phyloP scores from a whole-genome alignment of 2,888 invertebrate genomes.

The Bombylius discolor region DNA sequence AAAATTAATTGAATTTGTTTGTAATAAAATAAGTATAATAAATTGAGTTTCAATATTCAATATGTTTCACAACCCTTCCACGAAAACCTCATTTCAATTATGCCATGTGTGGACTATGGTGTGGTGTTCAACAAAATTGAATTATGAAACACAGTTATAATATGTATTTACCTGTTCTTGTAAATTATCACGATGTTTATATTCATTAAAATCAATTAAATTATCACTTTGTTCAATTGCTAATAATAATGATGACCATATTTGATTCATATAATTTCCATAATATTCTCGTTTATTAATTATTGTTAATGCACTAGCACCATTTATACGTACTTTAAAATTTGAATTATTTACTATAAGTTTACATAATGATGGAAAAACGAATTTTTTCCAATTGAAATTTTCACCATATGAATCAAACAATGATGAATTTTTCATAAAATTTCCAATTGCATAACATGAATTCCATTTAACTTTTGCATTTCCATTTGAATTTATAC shows the following conservation, averaged over 20 bases:
- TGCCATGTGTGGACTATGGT: not conserved
- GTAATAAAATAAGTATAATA: no score
- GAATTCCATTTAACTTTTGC: conserved; percentile 91
- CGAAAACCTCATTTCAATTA: not conserved
- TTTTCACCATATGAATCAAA: conserved; percentile 19
- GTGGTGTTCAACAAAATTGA: no score
- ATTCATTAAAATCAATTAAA: conserved; percentile 70
- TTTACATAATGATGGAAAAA: conserved; percentile 51
- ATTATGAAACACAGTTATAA: not conserved
- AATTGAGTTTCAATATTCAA: no score
- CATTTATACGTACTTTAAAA: conserved; percentile 83
- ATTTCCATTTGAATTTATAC: conserved; percentile 53
- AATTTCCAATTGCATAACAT: conserved; percentile 73
- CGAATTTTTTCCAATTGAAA: conserved; percentile 40
- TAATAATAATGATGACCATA: conserved; percentile 59
- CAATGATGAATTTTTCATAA: conserved; percentile 48
- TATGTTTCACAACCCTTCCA: no score
- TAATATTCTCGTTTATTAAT: conserved; percentile 49
- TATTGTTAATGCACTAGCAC: conserved; percentile 59
- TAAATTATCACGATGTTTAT: conserved; percentile 73
- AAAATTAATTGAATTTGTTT: not conserved
- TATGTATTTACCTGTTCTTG: conserved; percentile 54
- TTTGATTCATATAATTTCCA: conserved; percentile 43
- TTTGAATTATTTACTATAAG: conserved; percentile 63
- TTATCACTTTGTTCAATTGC: conserved; percentile 67